Evolutionary conservation across 1,140 invertebrate genomes (phyloP).

Genomic region (Trichogramma pretiosum): DNA sequence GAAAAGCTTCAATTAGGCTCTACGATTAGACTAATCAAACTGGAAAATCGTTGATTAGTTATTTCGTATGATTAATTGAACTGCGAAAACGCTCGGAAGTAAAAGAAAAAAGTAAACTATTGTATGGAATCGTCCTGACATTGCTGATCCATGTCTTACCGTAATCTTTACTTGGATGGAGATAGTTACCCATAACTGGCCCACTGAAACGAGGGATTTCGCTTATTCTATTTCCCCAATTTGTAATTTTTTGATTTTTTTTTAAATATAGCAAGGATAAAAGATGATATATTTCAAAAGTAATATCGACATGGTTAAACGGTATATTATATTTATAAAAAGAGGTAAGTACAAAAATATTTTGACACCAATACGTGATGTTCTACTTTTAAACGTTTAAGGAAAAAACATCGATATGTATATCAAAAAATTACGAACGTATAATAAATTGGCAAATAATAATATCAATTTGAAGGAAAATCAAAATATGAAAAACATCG

Average conservation of each 20-base stretch:
- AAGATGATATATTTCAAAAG: background rate
- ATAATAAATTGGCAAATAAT: background rate
- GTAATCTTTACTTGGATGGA: slow-evolving; percentile 46
- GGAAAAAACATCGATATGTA: background rate
- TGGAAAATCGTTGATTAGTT: too few species aligned
- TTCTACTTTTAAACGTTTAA: background rate
- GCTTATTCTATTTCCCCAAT: too few species aligned
- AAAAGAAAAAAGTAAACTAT: too few species aligned
- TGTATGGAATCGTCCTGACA: too few species aligned
- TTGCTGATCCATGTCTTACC: too few species aligned
- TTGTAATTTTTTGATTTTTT: background rate
- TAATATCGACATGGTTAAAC: background rate
- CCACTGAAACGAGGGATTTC: slow-evolving; percentile 49
- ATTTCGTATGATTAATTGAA: too few species aligned
- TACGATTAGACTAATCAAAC: too few species aligned
- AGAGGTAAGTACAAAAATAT: too few species aligned
- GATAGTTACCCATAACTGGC: slow-evolving; percentile 47
- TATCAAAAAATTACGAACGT: background rate
- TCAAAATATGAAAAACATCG: slow-evolving; percentile 6
- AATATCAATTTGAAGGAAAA: background rate
- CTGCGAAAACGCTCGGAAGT: too few species aligned
- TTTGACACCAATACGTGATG: too few species aligned
- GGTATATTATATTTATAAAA: background rate
- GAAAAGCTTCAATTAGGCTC: too few species aligned
- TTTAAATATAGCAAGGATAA: too few species aligned